Conservation (phyloP, 2,888 invertebrate genomes). For the Eledona agricola region DNA sequence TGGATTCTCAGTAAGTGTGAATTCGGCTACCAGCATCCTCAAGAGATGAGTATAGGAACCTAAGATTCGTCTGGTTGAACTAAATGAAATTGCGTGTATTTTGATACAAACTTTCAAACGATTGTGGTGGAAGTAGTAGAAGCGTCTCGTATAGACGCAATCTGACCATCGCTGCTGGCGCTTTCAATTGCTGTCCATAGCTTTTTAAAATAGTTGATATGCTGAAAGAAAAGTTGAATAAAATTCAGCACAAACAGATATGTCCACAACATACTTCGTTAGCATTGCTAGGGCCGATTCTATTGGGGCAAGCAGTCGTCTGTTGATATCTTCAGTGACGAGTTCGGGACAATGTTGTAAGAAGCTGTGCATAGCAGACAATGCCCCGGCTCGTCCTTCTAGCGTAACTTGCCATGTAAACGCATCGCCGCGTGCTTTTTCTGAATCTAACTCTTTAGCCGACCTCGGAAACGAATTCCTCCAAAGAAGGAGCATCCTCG, state of each 20-base stretch:
- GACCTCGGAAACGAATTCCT: conserved; percentile 97
- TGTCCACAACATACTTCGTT: conserved; percentile 75
- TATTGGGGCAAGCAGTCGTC: conserved; percentile 88
- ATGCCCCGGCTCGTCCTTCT: conserved; percentile 94
- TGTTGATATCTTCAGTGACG: conserved; percentile 89
- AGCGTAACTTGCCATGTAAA: conserved; percentile 99
- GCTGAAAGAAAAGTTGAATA: too few relatives aligned
- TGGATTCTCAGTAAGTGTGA: conserved; percentile 92
- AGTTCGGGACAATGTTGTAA: conserved; percentile 90
- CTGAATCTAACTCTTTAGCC: conserved; percentile 95
- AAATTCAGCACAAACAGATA: too few relatives aligned
- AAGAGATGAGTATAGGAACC: conserved; percentile 87
- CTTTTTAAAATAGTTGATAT: conserved; percentile 85
- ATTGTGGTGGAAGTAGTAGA: conserved; percentile 77
- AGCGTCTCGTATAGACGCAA: conserved; percentile 91
- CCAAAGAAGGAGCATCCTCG: conserved; percentile 94
- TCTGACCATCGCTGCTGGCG: conserved; percentile 92
- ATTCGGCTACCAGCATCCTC: conserved; percentile 92
- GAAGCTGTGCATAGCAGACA: conserved; percentile 95
- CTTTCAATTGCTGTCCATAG: conserved; percentile 92
- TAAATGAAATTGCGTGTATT: conserved; percentile 4
- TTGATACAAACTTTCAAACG: conserved; percentile 73
- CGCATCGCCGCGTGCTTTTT: conserved; percentile 94
- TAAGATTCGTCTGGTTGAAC: too few relatives aligned
- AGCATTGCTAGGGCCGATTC: conserved; percentile 96